Conservation (phyloP, 2,113 vertebrate genomes). For the Spheniscus mendiculus region DNA sequence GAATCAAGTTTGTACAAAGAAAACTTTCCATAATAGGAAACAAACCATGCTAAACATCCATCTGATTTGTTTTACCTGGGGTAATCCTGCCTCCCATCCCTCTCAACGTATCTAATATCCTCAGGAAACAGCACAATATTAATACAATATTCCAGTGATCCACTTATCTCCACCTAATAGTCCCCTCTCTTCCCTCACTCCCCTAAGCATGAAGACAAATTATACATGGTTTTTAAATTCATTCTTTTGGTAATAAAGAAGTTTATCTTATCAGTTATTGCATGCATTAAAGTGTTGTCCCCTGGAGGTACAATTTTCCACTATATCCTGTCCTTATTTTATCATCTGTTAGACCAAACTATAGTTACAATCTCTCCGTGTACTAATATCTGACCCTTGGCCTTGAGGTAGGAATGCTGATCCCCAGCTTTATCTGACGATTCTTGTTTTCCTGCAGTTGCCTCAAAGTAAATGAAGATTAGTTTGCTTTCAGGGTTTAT, state of each 20-base stretch:
- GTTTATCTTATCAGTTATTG: slow-evolving; percentile 52
- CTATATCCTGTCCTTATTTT: not conserved
- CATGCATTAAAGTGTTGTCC: slow-evolving; percentile 12
- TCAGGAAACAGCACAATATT: not conserved
- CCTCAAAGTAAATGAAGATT: slow-evolving; percentile 46
- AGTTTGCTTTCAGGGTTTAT: slow-evolving; percentile 66
- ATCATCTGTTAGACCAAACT: not conserved
- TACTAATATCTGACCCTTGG: slow-evolving; percentile 36
- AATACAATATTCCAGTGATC: not conserved
- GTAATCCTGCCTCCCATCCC: not conserved
- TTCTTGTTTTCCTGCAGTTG: slow-evolving; percentile 44
- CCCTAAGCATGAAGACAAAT: slow-evolving; percentile 39
- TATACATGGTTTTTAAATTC: slow-evolving; percentile 51
- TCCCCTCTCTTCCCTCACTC: not conserved
- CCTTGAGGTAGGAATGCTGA: slow-evolving; percentile 21
- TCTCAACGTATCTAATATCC: not conserved
- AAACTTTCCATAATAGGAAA: not conserved
- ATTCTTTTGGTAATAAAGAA: slow-evolving; percentile 55
- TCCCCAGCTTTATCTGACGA: slow-evolving; percentile 7
- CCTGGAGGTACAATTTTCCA: slow-evolving; percentile 8
- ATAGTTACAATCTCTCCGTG: not conserved
- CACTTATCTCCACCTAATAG: slow-evolving; percentile 25
- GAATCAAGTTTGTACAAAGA: not conserved
- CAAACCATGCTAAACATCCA: not conserved
- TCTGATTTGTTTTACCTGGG: not conserved